Evolutionary conservation across 2,797 vertebrate genomes (phyloP), one percentile per base, ranked within the genome.

Genomic region (Halcyon leucocephala): DNA sequence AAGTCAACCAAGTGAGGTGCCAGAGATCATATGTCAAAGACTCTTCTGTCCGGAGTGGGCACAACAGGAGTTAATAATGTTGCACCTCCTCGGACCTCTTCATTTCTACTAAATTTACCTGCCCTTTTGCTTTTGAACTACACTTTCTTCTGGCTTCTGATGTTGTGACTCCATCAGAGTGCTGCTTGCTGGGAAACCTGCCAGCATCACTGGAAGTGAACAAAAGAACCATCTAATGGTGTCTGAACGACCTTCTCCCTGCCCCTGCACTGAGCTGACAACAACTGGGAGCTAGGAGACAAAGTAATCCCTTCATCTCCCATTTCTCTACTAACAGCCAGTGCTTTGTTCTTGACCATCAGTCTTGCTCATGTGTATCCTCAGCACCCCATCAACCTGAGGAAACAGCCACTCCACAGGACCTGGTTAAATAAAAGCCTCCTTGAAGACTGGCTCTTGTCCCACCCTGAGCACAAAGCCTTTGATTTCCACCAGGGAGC

Each of bases 1-100:
- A 97, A 74, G 60, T 52, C 84, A 58, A 11, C 2, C n/a, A 46
- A 90, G 73, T 29, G 81, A 96, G 79, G 72, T 62, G 61, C 71
- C 73, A 31, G 28, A 35, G 80, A 90, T 62, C 24, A 15, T 80
- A 41, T 65, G 74, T 55, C 83, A 57, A 35, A 81, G 80, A 60
- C 55, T 26, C 71, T 22, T 88, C 74, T 81, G 65, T 49, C 69
- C 58, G 39, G 35, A 69, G 51, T 31, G 64, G 55, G 29, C n/a
- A 31, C 70, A 70, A 3, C 8, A 55, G 60, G 65, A 95, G 71
- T 85, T 90, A 86, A 94, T 93, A 57, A 66, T 5, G 39, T 24
- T 82, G 90, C 74, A 74, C 48, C 41, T 95, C 57, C 67, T 89
- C 82, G 80, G 58, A 89, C 58, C 74, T 93, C 89, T 88, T 72